Conservation (phyloP, 1,140 invertebrate genomes). For the Drosophila hydei region DNA sequence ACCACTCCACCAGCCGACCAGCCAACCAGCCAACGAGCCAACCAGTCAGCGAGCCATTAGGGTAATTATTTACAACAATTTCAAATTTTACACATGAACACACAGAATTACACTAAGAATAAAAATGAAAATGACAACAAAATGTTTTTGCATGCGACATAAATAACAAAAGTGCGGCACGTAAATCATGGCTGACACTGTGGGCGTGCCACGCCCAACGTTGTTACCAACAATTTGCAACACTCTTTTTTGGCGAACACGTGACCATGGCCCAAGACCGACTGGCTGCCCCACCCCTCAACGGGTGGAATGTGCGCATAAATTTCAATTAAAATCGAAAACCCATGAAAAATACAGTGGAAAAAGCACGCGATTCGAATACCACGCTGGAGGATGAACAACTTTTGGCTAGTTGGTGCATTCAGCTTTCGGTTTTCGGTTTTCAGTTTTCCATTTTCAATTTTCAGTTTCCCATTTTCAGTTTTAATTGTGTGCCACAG, state of each 20-base stretch:
- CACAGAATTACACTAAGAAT: slow-evolving; percentile 63
- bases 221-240: slow-evolving; percentile 75
- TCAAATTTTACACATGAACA: slow-evolving; percentile 79
- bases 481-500: slow-evolving; percentile 67
- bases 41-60: slow-evolving; percentile 51
- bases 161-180: slow-evolving; percentile 69
- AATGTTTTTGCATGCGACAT: slow-evolving; percentile 64
- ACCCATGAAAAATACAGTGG: slow-evolving; percentile 72
- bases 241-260: slow-evolving; percentile 68
- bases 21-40: neutral
- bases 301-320: slow-evolving; percentile 53
- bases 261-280: slow-evolving; percentile 36
- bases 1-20: too few species aligned
- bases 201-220: slow-evolving; percentile 20
- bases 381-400: slow-evolving; percentile 4
- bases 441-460: slow-evolving; percentile 9
- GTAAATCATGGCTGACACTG: slow-evolving; percentile 59
- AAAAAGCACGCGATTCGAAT: slow-evolving; percentile 5
- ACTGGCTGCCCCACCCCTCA: slow-evolving; percentile 42
- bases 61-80: slow-evolving; percentile 82
- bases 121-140: slow-evolving; percentile 33
- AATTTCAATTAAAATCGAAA: slow-evolving; percentile 83
- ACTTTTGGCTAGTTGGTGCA: slow-evolving; percentile 32
- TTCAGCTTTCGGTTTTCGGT: slow-evolving; percentile 18
- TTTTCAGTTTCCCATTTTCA: slow-evolving; percentile 20